Evolutionary conservation across 2,797 vertebrate genomes (phyloP), one percentile per base, ranked within the genome.

Genomic region (Geotrypetes seraphini): DNA sequence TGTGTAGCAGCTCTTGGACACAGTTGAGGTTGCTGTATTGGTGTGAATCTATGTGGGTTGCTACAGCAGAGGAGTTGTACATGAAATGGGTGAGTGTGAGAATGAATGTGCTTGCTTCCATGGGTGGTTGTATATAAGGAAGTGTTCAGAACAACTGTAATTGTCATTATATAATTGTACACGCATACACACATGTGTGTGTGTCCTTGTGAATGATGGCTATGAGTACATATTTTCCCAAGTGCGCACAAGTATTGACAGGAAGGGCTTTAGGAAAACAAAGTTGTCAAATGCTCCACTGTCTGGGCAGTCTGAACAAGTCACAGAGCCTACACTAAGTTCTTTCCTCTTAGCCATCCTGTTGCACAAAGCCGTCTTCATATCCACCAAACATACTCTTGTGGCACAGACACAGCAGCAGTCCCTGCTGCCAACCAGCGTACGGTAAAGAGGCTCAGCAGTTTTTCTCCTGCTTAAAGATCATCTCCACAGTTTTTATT

Each of bases 281-380:
- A 15, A 20, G 18, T 14, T 16, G 34, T 28, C 34, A 35, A 44
- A 14, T 40, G 28, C 34, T 19, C 22, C 15, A 42, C 43, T 47
- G 43, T 47, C 33, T 47, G 26, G 14, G 9, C 7, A 14, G 13
- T 27, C 25, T 27, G 25, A 25, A 25, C 25, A 10, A 36, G 29
- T 17, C 39, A 36, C 45, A 40, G 50, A 39, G 40, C 22, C 8
- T 26, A 12, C 24, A 33, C 25, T 40, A 38, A 44, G 29, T 22
- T 27, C 32, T 21, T 25, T 25, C 36, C 25, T n/a, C 27, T n/a
- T 7, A 6, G 26, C 19, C 25, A 16, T 26, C 24, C n/a, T 14
- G 26, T 4, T 2, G 39, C 19, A 33, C 30, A 17, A 28, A 59
- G 30, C 12, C 12, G 0, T 0, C 25, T 43, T 25, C 19, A 17